Evolutionary conservation across 2,888 invertebrate species (phyloP).

Genomic region (Spilosoma lubricipeda): DNA sequence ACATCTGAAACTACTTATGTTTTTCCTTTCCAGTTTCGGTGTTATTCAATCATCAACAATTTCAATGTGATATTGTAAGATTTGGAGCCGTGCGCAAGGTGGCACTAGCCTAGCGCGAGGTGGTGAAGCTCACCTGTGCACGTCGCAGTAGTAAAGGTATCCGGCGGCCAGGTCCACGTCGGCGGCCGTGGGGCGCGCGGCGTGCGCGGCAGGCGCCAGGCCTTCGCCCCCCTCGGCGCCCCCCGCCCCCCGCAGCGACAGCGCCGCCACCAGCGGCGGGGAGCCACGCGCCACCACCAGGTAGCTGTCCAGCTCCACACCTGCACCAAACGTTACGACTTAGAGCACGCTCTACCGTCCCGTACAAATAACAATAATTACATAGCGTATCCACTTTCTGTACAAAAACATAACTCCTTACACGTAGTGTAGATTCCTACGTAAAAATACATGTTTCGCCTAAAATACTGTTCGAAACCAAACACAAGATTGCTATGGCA

Average conservation of each 20-base stretch:
- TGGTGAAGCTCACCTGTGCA: slow-evolving; percentile 65
- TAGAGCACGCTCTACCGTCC: not conserved
- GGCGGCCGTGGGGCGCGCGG: slow-evolving; percentile 88
- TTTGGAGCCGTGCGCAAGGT: not conserved
- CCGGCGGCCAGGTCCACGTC: slow-evolving; percentile 88
- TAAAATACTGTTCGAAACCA: too few relatives aligned
- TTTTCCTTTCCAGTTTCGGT: not conserved
- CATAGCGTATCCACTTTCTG: too few relatives aligned
- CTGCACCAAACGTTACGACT: slow-evolving; percentile 56
- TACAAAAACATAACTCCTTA: too few relatives aligned
- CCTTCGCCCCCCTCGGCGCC: slow-evolving; percentile 82
- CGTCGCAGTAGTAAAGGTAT: slow-evolving; percentile 88
- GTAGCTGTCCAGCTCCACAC: slow-evolving; percentile 87
- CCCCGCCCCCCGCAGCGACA: slow-evolving; percentile 80
- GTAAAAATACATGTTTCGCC: too few relatives aligned
- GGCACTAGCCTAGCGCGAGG: too few relatives aligned
- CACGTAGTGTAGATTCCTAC: too few relatives aligned
- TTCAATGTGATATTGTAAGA: not conserved
- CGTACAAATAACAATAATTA: not conserved
- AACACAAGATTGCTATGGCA: too few relatives aligned
- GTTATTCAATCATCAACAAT: not conserved
- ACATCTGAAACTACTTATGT: too few relatives aligned
- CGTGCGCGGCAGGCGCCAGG: slow-evolving; percentile 87
- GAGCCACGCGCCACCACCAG: slow-evolving; percentile 81
- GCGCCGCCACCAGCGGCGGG: slow-evolving; percentile 90